These are phyloP conservation scores for Grantiella picta DNA, from an alignment of 2,113 vertebrate species.

Conservation along the genomic window DNA sequence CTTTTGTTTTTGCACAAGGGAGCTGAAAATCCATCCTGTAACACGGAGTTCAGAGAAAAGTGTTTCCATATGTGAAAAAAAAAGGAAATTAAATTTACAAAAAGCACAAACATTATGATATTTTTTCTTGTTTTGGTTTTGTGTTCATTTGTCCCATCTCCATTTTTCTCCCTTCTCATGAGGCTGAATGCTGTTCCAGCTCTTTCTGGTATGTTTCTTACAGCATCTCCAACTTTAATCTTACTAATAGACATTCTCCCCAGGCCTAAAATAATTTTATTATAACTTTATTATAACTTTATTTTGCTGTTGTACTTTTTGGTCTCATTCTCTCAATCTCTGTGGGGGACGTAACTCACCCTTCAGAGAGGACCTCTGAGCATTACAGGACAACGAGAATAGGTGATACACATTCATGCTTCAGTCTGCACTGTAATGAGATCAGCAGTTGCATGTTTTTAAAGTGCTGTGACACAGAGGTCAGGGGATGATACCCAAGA, in stretches of 20 bases:
- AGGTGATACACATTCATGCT: neutral
- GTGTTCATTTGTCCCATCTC: rapidly evolving
- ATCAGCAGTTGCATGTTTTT: neutral
- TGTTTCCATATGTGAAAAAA: neutral
- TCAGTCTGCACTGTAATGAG: neutral
- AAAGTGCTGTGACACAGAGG: neutral
- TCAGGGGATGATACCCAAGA: neutral
- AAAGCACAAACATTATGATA: neutral
- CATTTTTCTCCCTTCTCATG: neutral
- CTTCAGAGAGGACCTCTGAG: neutral
- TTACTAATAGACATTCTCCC: neutral
- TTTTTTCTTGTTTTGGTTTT: neutral
- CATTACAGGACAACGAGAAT: neutral
- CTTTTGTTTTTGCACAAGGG: neutral
- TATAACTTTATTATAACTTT: neutral
- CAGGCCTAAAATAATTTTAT: neutral
- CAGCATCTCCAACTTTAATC: neutral
- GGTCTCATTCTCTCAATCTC: neutral
- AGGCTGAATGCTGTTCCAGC: conserved; percentile 26
- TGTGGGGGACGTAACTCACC: neutral
- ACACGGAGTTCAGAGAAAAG: neutral
- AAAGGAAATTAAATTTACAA: conserved; percentile 3
- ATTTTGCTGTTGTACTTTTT: neutral
- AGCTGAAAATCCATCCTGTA: neutral
- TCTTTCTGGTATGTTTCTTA: conserved; percentile 31